These are phyloP conservation scores for Lampropteryx suffumata DNA, from an alignment of 2,888 invertebrate genomes.

Conservation along the genomic window DNA sequence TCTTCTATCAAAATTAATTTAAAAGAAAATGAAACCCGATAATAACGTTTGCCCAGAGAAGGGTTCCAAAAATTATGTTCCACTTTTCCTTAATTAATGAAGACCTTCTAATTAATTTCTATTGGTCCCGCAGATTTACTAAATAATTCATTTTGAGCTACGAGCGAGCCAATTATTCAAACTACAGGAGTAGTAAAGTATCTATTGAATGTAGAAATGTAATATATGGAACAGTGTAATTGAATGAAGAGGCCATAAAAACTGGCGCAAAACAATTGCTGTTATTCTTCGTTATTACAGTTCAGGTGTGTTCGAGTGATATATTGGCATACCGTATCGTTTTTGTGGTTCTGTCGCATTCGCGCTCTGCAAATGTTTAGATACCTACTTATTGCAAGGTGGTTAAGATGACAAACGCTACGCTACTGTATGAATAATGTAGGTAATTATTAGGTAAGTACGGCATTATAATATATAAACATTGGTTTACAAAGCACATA, in stretches of 20 bases:
- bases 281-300: constrained; percentile 76
- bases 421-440: constrained; percentile 3
- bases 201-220: constrained; percentile 32
- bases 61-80: constrained; percentile 29
- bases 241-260: constrained; percentile 75
- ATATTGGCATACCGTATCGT: constrained; percentile 68
- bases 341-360: constrained; percentile 54
- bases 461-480: too few relatives aligned
- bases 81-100: constrained; percentile 33
- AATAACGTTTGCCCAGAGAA: constrained; percentile 18
- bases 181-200: constrained; percentile 27
- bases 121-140: constrained; percentile 31
- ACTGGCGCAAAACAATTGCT: constrained; percentile 70
- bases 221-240: constrained; percentile 42
- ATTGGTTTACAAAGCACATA: too few relatives aligned
- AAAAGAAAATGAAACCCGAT: constrained; percentile 11
- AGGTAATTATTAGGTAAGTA: not conserved
- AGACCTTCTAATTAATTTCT: constrained; percentile 32
- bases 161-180: constrained; percentile 23
- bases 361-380: constrained; percentile 49
- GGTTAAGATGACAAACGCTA: constrained; percentile 9
- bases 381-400: constrained; percentile 43
- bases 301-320: constrained; percentile 75
- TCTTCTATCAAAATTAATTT: constrained; percentile 5
- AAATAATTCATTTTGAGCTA: constrained; percentile 26